These are phyloP conservation scores for Melinopterus prodromus DNA, from an alignment of 2,888 invertebrate genomes.

Conservation along the genomic window DNA sequence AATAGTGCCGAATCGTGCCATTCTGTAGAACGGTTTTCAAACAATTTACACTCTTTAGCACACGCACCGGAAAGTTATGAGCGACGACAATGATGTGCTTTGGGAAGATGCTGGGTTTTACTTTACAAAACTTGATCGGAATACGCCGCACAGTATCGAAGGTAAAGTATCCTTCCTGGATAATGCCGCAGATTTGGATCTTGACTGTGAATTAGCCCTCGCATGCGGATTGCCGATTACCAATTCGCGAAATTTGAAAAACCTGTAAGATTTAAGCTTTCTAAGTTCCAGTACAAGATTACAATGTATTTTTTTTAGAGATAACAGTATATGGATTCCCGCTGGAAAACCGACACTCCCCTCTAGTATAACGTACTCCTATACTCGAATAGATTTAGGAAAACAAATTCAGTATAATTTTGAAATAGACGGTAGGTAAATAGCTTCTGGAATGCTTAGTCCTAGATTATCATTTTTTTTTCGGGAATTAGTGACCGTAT, in stretches of 20 bases:
- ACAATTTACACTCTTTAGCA: conserved; percentile 7
- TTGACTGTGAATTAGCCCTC: conserved; percentile 8
- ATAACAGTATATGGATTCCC: conserved; percentile 55
- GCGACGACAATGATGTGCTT: not conserved
- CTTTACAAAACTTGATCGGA: conserved; percentile 21
- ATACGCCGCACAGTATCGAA: conserved; percentile 16
- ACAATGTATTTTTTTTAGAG: conserved; percentile 44
- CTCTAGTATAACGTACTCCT: conserved; percentile 53
- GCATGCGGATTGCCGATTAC: conserved; percentile 25
- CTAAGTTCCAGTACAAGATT: not conserved
- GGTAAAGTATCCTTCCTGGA: conserved; percentile 11
- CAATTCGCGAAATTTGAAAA: conserved; percentile 10
- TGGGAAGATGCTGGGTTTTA: conserved; percentile 20
- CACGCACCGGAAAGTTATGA: not conserved
- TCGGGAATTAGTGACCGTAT: too few relatives aligned
- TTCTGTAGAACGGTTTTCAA: not conserved
- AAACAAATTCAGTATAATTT: conserved; percentile 58
- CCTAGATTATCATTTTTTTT: too few relatives aligned
- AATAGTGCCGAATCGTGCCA: too few relatives aligned
- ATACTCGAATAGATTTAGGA: conserved; percentile 48
- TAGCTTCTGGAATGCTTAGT: not conserved
- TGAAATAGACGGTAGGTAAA: conserved; percentile 60
- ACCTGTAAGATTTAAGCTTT: not conserved
- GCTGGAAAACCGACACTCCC: conserved; percentile 50
- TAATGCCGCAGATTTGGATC: not conserved